Conservation (phyloP, 2,888 invertebrate genomes). For the Agapetus fuscipes region DNA sequence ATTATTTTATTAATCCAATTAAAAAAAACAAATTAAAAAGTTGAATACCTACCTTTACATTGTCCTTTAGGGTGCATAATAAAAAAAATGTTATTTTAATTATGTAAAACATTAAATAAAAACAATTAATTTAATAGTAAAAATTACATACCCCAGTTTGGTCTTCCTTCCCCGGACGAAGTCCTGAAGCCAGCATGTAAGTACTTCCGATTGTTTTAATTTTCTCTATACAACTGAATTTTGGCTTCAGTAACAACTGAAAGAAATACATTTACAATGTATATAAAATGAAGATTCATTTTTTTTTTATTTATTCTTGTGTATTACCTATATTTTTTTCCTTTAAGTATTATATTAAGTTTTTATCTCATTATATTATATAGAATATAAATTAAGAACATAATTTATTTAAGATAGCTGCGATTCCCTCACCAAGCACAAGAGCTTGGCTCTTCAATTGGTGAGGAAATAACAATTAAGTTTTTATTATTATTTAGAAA, state of each 20-base stretch:
- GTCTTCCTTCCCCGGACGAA: slow-evolving; percentile 80
- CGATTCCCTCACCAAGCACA: too few relatives aligned
- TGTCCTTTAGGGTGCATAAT: not conserved
- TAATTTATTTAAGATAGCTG: too few relatives aligned
- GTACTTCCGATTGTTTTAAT: slow-evolving; percentile 98
- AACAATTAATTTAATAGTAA: not conserved
- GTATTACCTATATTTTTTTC: too few relatives aligned
- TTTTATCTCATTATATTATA: too few relatives aligned
- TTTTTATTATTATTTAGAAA: too few relatives aligned
- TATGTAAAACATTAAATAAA: slow-evolving; percentile 6
- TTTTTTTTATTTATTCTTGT: too few relatives aligned
- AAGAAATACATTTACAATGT: slow-evolving; percentile 24
- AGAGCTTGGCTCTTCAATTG: too few relatives aligned
- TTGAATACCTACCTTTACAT: slow-evolving; percentile 1
- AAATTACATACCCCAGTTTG: slow-evolving; percentile 44
- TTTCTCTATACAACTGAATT: slow-evolving; percentile 94
- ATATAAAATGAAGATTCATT: not conserved
- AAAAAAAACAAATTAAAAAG: slow-evolving; percentile 1
- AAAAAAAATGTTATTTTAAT: slow-evolving; percentile 2
- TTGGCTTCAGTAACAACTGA: slow-evolving; percentile 81
- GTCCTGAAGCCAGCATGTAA: slow-evolving; percentile 94
- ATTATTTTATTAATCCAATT: not conserved
- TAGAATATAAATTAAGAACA: too few relatives aligned
- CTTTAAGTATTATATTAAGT: too few relatives aligned
- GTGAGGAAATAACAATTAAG: too few relatives aligned